Evolutionary conservation across 37 sponge, comb jelly and placozoan genomes (phyloP).

Genomic region (Crambe crambe): DNA sequence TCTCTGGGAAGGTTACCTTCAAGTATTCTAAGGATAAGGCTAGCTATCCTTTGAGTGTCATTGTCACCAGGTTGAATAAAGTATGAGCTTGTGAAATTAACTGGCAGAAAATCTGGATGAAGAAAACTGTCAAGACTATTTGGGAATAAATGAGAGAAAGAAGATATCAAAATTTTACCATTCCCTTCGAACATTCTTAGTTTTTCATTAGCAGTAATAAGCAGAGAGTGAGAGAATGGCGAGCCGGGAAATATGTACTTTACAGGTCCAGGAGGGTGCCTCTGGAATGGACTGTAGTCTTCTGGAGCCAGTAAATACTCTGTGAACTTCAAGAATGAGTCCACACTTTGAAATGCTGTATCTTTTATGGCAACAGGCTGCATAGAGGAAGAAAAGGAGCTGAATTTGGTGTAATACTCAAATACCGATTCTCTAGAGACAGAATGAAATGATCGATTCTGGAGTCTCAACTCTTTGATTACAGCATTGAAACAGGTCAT

Average conservation of each 20-base stretch:
- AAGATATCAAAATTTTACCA: neutral
- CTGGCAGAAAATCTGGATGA: neutral
- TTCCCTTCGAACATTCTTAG: slow-evolving; percentile 18
- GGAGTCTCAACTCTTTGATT: neutral
- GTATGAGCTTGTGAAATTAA: neutral
- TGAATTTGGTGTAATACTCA: slow-evolving; percentile 16
- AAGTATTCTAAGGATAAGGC: neutral
- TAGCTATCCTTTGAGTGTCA: neutral
- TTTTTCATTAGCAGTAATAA: slow-evolving; percentile 37
- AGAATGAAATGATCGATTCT: neutral
- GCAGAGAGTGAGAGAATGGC: slow-evolving; percentile 42
- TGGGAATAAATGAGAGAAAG: neutral
- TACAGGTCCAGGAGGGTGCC: too few species aligned
- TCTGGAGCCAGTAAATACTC: slow-evolving; percentile 1
- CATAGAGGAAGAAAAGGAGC: neutral
- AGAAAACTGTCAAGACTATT: neutral
- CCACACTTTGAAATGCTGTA: slow-evolving; percentile 5
- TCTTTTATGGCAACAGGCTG: neutral
- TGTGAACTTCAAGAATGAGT: neutral
- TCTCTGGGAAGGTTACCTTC: neutral
- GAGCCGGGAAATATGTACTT: slow-evolving; percentile 23
- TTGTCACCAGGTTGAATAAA: neutral
- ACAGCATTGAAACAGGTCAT: slow-evolving; percentile 13
- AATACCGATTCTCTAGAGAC: slow-evolving; percentile 19
- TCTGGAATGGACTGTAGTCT: too few species aligned